A percentile compares a stretch with the other conserved stretches of the same genome.
phyloP scores from a whole-genome alignment of 2,888 invertebrate species.

The Cecidostiba fungosa region DNA sequence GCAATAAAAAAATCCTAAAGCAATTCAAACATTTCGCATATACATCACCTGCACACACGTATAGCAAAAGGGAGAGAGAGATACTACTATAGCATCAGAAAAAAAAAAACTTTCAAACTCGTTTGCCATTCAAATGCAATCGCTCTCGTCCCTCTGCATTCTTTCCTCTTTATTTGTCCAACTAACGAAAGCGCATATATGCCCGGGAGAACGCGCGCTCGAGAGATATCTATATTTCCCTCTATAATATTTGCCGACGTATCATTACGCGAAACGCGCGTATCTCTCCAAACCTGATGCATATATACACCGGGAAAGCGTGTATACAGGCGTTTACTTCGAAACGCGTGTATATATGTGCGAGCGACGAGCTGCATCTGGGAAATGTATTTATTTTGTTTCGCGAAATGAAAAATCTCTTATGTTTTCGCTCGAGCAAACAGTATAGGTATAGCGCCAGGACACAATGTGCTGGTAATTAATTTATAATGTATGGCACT shows the following conservation, averaged over 20 bases:
- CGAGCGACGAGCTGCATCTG: neutral
- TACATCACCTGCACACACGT: neutral
- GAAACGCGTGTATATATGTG: neutral
- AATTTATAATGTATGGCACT: neutral
- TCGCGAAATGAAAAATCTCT: neutral
- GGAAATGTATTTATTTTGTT: conserved; percentile 2
- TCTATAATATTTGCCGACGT: conserved; percentile 24
- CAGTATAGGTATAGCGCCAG: neutral
- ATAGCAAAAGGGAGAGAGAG: neutral
- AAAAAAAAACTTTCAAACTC: conserved; percentile 18
- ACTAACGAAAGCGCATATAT: conserved; percentile 3
- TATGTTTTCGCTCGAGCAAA: neutral
- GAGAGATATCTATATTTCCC: conserved; percentile 13
- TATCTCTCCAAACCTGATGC: neutral
- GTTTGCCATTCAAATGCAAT: conserved; percentile 36
- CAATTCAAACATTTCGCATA: conserved; percentile 22
- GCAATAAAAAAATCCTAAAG: conserved; percentile 6
- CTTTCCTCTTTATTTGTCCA: conserved; percentile 27
- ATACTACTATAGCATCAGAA: neutral
- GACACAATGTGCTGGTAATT: neutral
- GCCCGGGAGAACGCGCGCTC: neutral
- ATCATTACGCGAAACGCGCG: conserved; percentile 15
- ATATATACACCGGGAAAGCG: neutral
- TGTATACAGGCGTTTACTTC: neutral
- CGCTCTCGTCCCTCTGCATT: neutral